phyloP scores from a whole-genome alignment of 2,113 vertebrate species.

The Silurus asotus region DNA sequence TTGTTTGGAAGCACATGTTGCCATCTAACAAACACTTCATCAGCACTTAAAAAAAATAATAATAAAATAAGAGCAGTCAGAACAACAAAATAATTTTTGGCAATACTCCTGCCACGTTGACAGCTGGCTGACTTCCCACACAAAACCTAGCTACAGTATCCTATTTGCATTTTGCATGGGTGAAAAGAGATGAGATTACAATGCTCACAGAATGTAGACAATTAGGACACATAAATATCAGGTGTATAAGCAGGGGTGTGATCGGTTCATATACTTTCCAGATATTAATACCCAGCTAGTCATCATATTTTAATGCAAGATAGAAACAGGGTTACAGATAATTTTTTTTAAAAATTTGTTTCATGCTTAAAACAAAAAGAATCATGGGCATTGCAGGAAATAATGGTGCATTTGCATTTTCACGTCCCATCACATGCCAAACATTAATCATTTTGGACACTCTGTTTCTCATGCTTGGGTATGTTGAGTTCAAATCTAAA shows the following conservation, averaged over 20 bases:
- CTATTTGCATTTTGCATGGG: constrained; percentile 11
- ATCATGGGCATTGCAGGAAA: neutral
- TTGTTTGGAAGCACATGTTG: constrained; percentile 6
- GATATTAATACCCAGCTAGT: constrained; percentile 1
- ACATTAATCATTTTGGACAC: constrained; percentile 59
- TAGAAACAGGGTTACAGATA: neutral
- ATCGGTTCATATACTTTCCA: neutral
- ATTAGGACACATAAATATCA: neutral
- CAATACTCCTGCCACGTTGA: neutral
- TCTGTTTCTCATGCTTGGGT: constrained; percentile 58
- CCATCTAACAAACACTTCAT: neutral
- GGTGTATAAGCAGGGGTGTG: neutral
- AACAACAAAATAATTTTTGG: neutral
- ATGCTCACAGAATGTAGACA: neutral
- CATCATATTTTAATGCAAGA: neutral
- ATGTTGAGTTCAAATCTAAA: constrained; percentile 71
- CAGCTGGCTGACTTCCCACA: constrained; percentile 29
- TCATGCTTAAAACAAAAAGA: neutral
- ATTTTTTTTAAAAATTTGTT: neutral
- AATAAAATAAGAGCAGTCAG: neutral
- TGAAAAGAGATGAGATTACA: constrained; percentile 14
- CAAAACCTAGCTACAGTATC: neutral
- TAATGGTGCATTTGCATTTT: neutral
- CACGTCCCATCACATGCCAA: constrained; percentile 50
- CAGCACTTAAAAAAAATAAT: neutral